A percentile compares a stretch with the other conserved stretches of the same genome.
phyloP scores from a whole-genome alignment of 2,888 invertebrate genomes.

The Sericinus montela region DNA sequence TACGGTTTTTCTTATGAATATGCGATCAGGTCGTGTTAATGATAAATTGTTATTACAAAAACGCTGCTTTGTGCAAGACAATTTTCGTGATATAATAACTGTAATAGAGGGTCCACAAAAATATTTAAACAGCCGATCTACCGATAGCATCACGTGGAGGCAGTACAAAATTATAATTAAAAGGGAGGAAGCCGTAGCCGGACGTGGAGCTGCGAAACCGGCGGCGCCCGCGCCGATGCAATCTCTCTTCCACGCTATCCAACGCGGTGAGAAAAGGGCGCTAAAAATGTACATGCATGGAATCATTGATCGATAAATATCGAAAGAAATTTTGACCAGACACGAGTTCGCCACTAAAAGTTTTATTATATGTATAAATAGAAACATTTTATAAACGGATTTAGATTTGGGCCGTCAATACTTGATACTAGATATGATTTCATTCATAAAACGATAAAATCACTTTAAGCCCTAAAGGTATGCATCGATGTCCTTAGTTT shows the following conservation, averaged over 20 bases:
- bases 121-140: constrained; percentile 20
- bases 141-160: constrained; percentile 35
- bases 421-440: constrained; percentile 20
- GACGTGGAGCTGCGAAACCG: constrained; percentile 58
- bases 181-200: constrained; percentile 66
- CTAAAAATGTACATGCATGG: constrained; percentile 49
- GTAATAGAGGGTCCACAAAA: constrained; percentile 17
- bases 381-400: too few relatives aligned
- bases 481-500: constrained; percentile 46
- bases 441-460: constrained; percentile 55
- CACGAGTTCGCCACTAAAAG: constrained; percentile 4
- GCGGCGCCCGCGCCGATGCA: constrained; percentile 60
- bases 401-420: too few relatives aligned
- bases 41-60: constrained; percentile 32
- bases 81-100: constrained; percentile 23
- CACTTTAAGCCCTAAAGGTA: constrained; percentile 44
- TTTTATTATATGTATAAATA: too few relatives aligned
- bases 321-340: constrained; percentile 26
- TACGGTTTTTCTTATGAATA: constrained; percentile 51
- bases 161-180: constrained; percentile 64
- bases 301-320: constrained; percentile 56
- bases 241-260: constrained; percentile 48
- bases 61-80: constrained; percentile 3
- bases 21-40: constrained; percentile 27
- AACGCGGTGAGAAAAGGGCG: constrained; percentile 56